phyloP scores from a whole-genome alignment of 1,140 invertebrate genomes.

The Procambarus clarkii region DNA sequence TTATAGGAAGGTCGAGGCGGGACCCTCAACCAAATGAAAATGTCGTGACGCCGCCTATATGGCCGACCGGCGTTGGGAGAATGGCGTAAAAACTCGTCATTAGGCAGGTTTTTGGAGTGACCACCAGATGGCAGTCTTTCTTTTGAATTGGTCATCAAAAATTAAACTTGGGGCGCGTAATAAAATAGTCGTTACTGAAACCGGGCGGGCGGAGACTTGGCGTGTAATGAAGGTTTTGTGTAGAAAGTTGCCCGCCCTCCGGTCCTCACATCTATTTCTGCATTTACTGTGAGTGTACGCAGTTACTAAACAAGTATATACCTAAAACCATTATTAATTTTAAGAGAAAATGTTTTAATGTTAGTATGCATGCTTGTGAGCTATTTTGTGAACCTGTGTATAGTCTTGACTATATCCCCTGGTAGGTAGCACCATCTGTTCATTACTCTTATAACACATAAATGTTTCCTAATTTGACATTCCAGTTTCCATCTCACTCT shows the following conservation, averaged over 20 bases:
- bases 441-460: too few relatives aligned
- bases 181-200: slow-evolving; percentile 60
- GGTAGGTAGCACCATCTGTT: too few relatives aligned
- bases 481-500: too few relatives aligned
- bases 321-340: too few relatives aligned
- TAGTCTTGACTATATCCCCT: too few relatives aligned
- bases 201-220: slow-evolving; percentile 11
- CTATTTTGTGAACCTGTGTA: too few relatives aligned
- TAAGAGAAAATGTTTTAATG: too few relatives aligned
- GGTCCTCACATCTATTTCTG: neutral
- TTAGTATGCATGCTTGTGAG: too few relatives aligned
- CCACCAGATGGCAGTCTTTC: slow-evolving; percentile 60
- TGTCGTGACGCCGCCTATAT: neutral
- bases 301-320: neutral
- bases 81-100: slow-evolving; percentile 15
- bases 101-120: slow-evolving; percentile 45
- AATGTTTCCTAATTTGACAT: too few relatives aligned
- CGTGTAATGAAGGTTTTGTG: neutral
- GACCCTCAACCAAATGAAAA: neutral
- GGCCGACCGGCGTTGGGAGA: neutral
- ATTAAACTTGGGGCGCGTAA: slow-evolving; percentile 54
- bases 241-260: neutral
- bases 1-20: neutral
- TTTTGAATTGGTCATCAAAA: slow-evolving; percentile 66
- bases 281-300: neutral